These are phyloP conservation scores for Enoplosus armatus DNA, from an alignment of 2,797 vertebrate species.

Conservation along the genomic window DNA sequence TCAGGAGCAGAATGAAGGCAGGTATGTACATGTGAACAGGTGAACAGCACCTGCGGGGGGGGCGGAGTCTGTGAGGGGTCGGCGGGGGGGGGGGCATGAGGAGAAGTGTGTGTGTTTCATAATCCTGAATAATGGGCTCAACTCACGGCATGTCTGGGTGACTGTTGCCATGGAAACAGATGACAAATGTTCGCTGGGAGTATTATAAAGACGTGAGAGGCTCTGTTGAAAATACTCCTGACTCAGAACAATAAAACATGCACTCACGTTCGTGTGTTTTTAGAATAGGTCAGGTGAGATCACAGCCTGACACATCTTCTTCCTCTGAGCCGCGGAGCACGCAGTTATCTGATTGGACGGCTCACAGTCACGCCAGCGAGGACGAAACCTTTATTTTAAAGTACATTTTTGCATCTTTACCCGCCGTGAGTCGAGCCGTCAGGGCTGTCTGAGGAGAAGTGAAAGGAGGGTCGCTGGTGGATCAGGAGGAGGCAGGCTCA, in stretches of 20 bases:
- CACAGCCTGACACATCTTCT: too few relatives aligned
- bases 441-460: not conserved
- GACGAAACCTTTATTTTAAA: too few relatives aligned
- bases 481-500: not conserved
- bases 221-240: not conserved
- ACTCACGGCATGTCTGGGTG: not conserved
- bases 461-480: slow-evolving; percentile 15
- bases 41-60: slow-evolving; percentile 38
- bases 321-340: too few relatives aligned
- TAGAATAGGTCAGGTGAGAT: too few relatives aligned
- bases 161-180: slow-evolving; percentile 16
- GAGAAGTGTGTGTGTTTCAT: not conserved
- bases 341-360: too few relatives aligned
- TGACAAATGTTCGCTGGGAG: too few relatives aligned
- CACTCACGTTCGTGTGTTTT: too few relatives aligned
- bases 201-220: not conserved
- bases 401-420: not conserved
- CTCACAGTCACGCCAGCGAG: too few relatives aligned
- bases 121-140: not conserved
- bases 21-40: slow-evolving; percentile 40
- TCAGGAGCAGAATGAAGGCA: not conserved
- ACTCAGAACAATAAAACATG: not conserved
- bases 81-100: slow-evolving; percentile 19
- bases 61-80: slow-evolving; percentile 1
- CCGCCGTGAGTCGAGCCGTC: not conserved